Conservation (phyloP, 35 echinoderm and acorn worm genomes). For the Ptychodera flava region DNA sequence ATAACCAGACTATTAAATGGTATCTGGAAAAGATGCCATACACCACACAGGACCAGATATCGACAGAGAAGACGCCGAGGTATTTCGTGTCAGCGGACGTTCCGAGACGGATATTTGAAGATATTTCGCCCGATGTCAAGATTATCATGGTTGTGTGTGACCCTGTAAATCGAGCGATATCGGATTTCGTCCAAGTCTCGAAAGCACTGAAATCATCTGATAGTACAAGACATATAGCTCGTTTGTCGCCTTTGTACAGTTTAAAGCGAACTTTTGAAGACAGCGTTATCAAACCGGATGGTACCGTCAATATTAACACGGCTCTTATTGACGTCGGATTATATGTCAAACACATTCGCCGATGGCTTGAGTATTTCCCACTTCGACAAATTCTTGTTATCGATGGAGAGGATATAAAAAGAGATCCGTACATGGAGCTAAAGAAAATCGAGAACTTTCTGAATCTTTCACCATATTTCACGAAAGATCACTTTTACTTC, state of each 20-base stretch:
- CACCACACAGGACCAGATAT: constrained; percentile 50
- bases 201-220: no score
- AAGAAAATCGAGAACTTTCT: constrained; percentile 66
- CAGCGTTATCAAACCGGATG: constrained; percentile 35
- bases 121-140: constrained; percentile 52
- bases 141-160: constrained; percentile 66
- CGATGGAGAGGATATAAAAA: constrained; percentile 62
- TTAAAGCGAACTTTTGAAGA: constrained; percentile 66
- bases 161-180: constrained; percentile 66
- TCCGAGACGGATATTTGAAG: constrained; percentile 47
- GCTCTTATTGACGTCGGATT: constrained; percentile 47
- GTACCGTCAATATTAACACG: constrained; percentile 27
- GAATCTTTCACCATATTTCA: constrained; percentile 38
- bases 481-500: constrained; percentile 66
- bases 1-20: constrained; percentile 30
- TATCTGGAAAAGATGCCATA: constrained; percentile 53
- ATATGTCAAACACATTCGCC: constrained; percentile 52
- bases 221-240: background rate
- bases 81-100: constrained; percentile 67
- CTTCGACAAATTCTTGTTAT: constrained; percentile 60
- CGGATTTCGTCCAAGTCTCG: constrained; percentile 77
- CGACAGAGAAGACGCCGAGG: constrained; percentile 78
- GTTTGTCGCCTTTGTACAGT: constrained; percentile 15
- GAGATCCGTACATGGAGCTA: constrained; percentile 51
- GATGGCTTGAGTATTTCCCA: constrained; percentile 70